Evolutionary conservation across 2,113 vertebrate genomes (phyloP).

Genomic region (Sphyrna mokarran): DNA sequence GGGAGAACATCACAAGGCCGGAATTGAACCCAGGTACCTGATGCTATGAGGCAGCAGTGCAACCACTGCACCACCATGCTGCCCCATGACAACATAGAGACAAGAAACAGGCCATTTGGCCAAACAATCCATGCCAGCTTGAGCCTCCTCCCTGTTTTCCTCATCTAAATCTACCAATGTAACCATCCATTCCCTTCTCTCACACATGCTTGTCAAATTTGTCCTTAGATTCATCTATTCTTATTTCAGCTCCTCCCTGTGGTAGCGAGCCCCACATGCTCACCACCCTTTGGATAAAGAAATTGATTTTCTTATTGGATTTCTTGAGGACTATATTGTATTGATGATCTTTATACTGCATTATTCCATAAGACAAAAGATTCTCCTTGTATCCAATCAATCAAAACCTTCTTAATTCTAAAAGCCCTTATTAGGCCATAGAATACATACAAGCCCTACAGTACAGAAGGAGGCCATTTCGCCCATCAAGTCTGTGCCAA

Average conservation of each 20-base stretch:
- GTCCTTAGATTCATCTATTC: too few relatives aligned
- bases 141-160: not conserved
- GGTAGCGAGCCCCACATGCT: too few relatives aligned
- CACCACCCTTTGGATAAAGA: not conserved
- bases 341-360: not conserved
- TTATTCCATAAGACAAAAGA: not conserved
- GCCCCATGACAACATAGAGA: too few relatives aligned
- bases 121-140: not conserved
- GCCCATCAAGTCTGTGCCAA: too few relatives aligned
- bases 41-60: too few relatives aligned
- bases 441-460: too few relatives aligned
- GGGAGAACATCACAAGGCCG: too few relatives aligned
- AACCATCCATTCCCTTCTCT: not conserved
- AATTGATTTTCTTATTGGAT: not conserved
- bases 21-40: too few relatives aligned
- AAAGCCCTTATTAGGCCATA: too few relatives aligned
- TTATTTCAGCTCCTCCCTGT: too few relatives aligned
- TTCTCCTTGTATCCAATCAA: not conserved
- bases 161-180: not conserved
- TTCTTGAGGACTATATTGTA: not conserved
- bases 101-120: not conserved
- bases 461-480: too few relatives aligned
- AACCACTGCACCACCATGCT: too few relatives aligned
- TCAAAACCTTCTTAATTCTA: not conserved
- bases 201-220: not conserved